Evolutionary conservation across 1,140 invertebrate genomes (phyloP), one percentile per base, ranked within the genome.

Genomic region (Drosophila setifemur): DNA sequence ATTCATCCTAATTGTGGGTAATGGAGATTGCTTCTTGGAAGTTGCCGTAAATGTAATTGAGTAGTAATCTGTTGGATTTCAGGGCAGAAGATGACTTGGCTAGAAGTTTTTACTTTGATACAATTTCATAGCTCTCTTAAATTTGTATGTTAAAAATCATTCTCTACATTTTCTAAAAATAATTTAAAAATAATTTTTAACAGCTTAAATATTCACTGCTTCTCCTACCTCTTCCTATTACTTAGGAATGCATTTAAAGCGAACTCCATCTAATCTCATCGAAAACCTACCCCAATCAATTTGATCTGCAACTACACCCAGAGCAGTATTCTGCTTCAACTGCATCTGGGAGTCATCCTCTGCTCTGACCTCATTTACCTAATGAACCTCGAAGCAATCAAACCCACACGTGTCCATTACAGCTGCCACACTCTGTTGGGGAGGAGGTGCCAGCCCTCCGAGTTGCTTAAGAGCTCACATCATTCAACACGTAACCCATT

Each of bases 401-500:
- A 35, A 3, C 18, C 19, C 8, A 31, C 50, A 57, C 64, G 25
- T 40, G 31, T 63, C 54, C 28, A 26, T 68, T 52, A 23, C 64
- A 47, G 40, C 33, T 14, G 19, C 11, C 16, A 23, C 33, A 21
- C 23, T 37, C 43, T 25, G 23, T 21, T 2, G 3, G 33, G 8
- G 52, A 12, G 18, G 8, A 28, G 11, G n/a, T n/a, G n/a, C n/a
- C n/a, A n/a, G n/a, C n/a, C n/a, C n/a, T n/a, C 25, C 9, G 42
- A 45, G 52, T 71, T 55, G 42, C 39, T 26, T 57, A 47, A 61
- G 39, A 69, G 73, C 60, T 54, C 60, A 64, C 78, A 69, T 77
- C 66, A 64, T 78, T 69, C 79, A 60, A 73, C 68, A 83, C 73
- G 79, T 82, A 82, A 82, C 73, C 52, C 60, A 69, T 82, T 77